Percentiles rank a stretch among this genome's conserved stretches.
phyloP scores from a whole-genome alignment of 1,140 invertebrate species.

The Saccostrea glomerata region DNA sequence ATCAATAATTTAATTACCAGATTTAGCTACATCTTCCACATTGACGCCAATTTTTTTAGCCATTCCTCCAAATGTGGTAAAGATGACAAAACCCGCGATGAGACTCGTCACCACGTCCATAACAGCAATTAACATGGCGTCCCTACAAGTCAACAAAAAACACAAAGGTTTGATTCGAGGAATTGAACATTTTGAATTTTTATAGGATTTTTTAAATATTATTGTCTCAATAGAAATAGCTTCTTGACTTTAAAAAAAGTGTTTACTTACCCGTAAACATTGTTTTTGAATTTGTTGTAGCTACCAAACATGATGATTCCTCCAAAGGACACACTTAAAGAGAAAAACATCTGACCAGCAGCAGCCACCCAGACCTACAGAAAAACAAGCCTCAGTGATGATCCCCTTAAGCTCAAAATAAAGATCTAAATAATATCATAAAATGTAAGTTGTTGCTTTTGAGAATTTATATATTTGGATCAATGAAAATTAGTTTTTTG shows the following conservation, averaged over 20 bases:
- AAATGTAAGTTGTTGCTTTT: too few relatives aligned
- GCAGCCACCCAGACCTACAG: conserved; percentile 92
- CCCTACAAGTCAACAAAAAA: conserved; percentile 77
- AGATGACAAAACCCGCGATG: conserved; percentile 98
- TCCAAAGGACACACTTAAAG: conserved; percentile 93
- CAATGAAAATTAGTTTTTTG: too few relatives aligned
- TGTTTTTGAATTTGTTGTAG: conserved; percentile 95
- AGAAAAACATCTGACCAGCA: conserved; percentile 95
- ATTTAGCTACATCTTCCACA: conserved; percentile 70
- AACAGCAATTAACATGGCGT: conserved; percentile 95
- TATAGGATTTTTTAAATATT: too few relatives aligned
- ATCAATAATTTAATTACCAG: conserved; percentile 59
- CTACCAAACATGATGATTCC: conserved; percentile 96
- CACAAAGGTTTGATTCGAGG: neutral
- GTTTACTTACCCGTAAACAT: conserved; percentile 84
- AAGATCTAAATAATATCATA: too few relatives aligned
- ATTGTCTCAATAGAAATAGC: too few relatives aligned
- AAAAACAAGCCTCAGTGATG: neutral
- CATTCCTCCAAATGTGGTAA: conserved; percentile 92
- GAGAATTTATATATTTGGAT: too few relatives aligned
- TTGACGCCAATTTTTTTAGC: conserved; percentile 65
- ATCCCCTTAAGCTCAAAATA: too few relatives aligned
- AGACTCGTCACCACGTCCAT: conserved; percentile 97
- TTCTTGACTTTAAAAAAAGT: neutral
- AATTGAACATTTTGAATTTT: neutral